Percentiles rank a stretch among this genome's conserved stretches.
phyloP scores from a whole-genome alignment of 1,140 invertebrate genomes.

The Oryctes rhinoceros region DNA sequence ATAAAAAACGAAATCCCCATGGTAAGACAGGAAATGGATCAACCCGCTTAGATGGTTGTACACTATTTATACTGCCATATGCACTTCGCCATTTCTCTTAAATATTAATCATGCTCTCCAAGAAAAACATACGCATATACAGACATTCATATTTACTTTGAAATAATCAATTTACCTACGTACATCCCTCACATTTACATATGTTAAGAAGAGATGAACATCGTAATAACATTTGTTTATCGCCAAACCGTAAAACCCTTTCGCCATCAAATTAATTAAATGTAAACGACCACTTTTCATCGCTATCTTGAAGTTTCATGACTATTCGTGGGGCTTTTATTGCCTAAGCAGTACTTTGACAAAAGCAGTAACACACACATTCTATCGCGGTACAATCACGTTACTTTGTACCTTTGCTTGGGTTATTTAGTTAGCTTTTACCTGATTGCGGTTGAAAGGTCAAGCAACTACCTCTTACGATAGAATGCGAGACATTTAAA shows the following conservation, averaged over 20 bases:
- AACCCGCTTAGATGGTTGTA: no score
- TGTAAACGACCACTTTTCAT: conserved; percentile 7
- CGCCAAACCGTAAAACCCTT: not conserved
- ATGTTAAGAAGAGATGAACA: conserved; percentile 12
- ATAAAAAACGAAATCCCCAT: no score
- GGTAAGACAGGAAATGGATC: no score
- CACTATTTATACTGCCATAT: no score
- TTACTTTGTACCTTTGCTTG: not conserved
- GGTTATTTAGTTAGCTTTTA: not conserved
- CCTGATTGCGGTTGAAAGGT: not conserved
- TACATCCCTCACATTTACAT: not conserved
- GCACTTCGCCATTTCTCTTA: no score
- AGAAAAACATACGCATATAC: no score
- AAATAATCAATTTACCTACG: not conserved
- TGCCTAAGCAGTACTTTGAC: not conserved
- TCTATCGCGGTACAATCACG: not conserved
- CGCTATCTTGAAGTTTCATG: conserved; percentile 17
- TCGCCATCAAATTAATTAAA: not conserved
- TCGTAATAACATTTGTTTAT: conserved; percentile 33
- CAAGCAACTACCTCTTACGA: no score
- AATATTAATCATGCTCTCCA: no score
- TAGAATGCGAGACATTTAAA: no score
- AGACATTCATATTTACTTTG: no score
- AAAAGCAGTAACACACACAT: not conserved
- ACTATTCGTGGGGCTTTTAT: no score